These are phyloP conservation scores for Deroptyus accipitrinus DNA, from an alignment of 2,113 vertebrate genomes.

Conservation along the genomic window DNA sequence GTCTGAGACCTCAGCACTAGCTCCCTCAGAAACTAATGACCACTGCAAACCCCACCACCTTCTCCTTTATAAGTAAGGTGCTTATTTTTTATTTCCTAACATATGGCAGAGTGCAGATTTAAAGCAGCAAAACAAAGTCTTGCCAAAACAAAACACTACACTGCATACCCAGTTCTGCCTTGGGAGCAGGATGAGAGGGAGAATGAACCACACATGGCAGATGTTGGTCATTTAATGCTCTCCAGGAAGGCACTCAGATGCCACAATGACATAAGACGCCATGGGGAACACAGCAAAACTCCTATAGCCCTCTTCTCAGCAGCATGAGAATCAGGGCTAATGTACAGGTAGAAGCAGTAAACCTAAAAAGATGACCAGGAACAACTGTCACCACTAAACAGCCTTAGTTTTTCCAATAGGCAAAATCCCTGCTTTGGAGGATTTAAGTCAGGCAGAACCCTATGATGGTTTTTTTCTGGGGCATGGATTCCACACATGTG, in stretches of 20 bases:
- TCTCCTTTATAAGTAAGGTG: not conserved
- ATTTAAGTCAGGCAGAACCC: not conserved
- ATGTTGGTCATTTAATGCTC: conserved; percentile 7
- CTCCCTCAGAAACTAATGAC: not conserved
- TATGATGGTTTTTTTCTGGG: not conserved
- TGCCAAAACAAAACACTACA: conserved; percentile 22
- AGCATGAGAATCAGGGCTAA: fast-evolving
- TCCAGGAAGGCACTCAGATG: not conserved
- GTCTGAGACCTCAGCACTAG: not conserved
- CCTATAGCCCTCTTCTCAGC: not conserved
- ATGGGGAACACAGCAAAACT: not conserved
- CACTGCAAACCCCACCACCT: not conserved
- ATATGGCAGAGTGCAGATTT: not conserved
- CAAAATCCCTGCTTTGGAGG: not conserved
- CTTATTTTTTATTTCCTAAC: not conserved
- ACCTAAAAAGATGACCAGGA: not conserved
- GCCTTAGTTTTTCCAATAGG: not conserved
- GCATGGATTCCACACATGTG: not conserved
- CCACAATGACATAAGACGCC: not conserved
- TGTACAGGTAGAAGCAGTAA: not conserved
- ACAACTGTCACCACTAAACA: not conserved
- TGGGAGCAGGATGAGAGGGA: not conserved
- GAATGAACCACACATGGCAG: not conserved
- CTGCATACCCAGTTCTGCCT: not conserved
- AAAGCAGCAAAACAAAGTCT: conserved; percentile 5